These are phyloP conservation scores for Heliconius aoede DNA, from an alignment of 2,888 invertebrate species.

Conservation along the genomic window DNA sequence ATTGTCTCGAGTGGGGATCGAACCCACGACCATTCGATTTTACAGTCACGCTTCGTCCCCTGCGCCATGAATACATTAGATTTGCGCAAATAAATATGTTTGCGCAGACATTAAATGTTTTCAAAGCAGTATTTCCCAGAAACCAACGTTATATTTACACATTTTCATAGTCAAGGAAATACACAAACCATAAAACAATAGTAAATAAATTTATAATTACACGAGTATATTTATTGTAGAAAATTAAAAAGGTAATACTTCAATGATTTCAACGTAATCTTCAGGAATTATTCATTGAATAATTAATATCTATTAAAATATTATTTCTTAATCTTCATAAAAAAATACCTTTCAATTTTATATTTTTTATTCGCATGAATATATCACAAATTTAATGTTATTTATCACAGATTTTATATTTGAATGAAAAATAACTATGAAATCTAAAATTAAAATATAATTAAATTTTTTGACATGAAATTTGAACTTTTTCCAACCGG, in stretches of 20 bases:
- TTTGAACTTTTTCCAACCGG: too few relatives aligned
- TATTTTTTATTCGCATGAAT: not conserved
- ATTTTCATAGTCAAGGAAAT: slow-evolving; percentile 5
- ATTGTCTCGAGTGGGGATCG: too few relatives aligned
- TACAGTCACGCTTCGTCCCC: too few relatives aligned
- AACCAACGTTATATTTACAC: not conserved
- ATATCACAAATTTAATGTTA: slow-evolving; percentile 11
- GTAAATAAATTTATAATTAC: not conserved
- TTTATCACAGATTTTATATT: too few relatives aligned
- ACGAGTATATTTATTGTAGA: not conserved
- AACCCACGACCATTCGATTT: too few relatives aligned
- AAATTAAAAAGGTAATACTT: slow-evolving; percentile 1
- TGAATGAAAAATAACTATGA: not conserved
- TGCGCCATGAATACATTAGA: not conserved
- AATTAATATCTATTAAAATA: slow-evolving; percentile 1
- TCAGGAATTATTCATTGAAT: slow-evolving; percentile 1
- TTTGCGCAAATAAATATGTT: not conserved
- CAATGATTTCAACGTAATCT: not conserved
- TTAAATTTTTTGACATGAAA: not conserved
- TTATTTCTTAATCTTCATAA: slow-evolving; percentile 9
- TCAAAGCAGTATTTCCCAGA: not conserved
- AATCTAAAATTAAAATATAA: not conserved
- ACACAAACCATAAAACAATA: not conserved
- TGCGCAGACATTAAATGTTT: not conserved
- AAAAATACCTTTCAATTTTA: not conserved